Base-by-base conservation (phyloP, 2,797 vertebrate genomes). In the Clarias fuscus region DNA sequence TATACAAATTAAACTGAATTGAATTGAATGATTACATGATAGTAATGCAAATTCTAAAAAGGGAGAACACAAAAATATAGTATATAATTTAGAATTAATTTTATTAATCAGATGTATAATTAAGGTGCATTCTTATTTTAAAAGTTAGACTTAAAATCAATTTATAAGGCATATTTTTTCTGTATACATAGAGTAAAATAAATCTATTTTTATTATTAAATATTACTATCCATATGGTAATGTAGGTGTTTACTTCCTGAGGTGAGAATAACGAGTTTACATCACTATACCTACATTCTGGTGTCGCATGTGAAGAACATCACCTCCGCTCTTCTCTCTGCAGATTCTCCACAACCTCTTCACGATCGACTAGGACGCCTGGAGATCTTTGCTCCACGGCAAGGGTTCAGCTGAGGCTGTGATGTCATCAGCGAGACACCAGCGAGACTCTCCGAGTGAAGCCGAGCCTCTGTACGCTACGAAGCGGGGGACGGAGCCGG, bases 271-370 rank as follows among this genome's bases (percentile, higher is more conserved):
- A 18, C 17, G 27, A 78, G 75, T 78, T 27, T 75, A 56, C 43
- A 48, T 22, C 4, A 5, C 37, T 48, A 2, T 71, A 7, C 22
- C 5, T n/a, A 6, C 43, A 53, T 17, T 43, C 7, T 15, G 24
- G 75, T 14, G 56, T 6, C 18, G 17, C 7, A 18, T 61, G 56
- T 78, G 76, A 78, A 30, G 56, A 79, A 62, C 5, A 40, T 7
- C 33, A 18, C 33, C 30, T 80, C n/a, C 59, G 7, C 20, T 79
- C 11, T 15, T 7, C 40, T 43, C 33, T 65, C 37, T 53, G 43
- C 58, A 89, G 88, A 77, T 84, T 22, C 79, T 88, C 15, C 78
- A 85, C 40, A 20, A 90, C 13, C 56, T 88, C 13, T 89, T 87
- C 72, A 85, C 30, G 62, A 27, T 62, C 5, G 70, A 64, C 14